phyloP scores from a whole-genome alignment of 53 echinoderm and acorn worm genomes.

The Zoroaster sp. region DNA sequence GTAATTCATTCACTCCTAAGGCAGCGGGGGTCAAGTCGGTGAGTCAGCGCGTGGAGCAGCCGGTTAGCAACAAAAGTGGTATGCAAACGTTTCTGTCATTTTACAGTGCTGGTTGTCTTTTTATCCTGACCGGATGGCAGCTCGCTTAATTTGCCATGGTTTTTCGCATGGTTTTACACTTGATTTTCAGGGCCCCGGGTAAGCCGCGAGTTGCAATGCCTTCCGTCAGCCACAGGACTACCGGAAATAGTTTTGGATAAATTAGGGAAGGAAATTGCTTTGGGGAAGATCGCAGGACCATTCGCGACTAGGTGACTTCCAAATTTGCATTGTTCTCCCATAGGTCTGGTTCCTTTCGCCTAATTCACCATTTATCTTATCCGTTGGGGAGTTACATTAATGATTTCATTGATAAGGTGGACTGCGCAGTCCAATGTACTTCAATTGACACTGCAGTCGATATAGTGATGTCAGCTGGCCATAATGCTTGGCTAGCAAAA shows the following conservation, averaged over 20 bases:
- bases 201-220: neutral
- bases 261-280: neutral
- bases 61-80: too few species aligned
- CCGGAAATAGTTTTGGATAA: neutral
- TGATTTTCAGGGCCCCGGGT: neutral
- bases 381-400: neutral
- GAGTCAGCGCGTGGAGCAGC: too few species aligned
- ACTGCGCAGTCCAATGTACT: slow-evolving; percentile 12
- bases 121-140: neutral
- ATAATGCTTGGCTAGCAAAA: slow-evolving; percentile 45
- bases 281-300: slow-evolving; percentile 36
- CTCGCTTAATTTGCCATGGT: neutral
- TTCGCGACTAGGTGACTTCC: neutral
- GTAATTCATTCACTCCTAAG: neutral
- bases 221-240: neutral
- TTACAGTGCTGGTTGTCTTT: neutral
- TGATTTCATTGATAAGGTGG: neutral
- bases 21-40: neutral
- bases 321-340: slow-evolving; percentile 36
- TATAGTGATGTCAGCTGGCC: neutral
- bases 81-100: too few species aligned
- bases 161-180: neutral
- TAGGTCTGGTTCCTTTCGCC: slow-evolving; percentile 28
- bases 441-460: slow-evolving; percentile 50
- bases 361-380: neutral